These are phyloP conservation scores for Chrysolophus pictus DNA, from an alignment of 2,797 vertebrate species.

Conservation along the genomic window DNA sequence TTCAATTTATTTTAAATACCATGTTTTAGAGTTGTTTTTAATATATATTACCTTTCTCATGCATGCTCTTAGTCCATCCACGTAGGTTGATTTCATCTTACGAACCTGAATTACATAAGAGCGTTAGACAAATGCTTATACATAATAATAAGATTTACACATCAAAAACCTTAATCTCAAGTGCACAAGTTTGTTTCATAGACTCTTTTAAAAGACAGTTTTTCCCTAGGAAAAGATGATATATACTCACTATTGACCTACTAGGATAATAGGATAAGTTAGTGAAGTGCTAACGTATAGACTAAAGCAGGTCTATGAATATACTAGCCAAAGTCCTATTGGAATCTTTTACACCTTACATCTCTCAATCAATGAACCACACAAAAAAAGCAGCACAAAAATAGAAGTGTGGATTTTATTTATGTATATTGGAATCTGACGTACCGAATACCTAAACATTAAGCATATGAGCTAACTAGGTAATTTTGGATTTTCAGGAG, in stretches of 20 bases:
- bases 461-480: background rate
- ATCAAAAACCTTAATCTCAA: background rate
- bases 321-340: background rate
- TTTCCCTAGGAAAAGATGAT: background rate
- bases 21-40: background rate
- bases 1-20: background rate
- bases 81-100: constrained; percentile 92
- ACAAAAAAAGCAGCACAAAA: background rate
- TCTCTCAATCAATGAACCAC: background rate
- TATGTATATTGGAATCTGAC: background rate
- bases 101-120: constrained; percentile 81
- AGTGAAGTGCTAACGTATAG: background rate
- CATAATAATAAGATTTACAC: background rate
- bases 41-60: constrained; percentile 82
- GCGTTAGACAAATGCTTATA: background rate
- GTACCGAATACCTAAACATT: background rate
- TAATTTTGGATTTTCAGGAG: background rate
- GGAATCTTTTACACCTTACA: background rate
- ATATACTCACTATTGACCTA: background rate
- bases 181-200: background rate
- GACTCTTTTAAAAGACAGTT: background rate
- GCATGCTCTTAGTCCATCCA: constrained; percentile 88
- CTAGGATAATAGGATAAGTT: fast-evolving
- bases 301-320: background rate
- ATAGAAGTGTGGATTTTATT: background rate